Conservation (phyloP, 2,113 vertebrate genomes). For the Peromyscus maniculatus region DNA sequence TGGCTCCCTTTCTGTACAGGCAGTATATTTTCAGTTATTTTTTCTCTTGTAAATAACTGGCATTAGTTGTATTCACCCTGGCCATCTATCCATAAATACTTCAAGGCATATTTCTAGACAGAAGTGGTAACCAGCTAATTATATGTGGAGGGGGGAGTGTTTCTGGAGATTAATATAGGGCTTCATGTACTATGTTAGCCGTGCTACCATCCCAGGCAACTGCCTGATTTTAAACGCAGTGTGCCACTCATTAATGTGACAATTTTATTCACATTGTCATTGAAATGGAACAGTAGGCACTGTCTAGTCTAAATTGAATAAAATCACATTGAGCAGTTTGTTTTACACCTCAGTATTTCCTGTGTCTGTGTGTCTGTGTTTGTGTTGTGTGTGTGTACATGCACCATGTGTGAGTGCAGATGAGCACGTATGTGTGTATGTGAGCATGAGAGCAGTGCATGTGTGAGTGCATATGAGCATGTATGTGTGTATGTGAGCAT, state of each 20-base stretch:
- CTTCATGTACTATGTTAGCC: too few relatives aligned
- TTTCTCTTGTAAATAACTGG: background rate
- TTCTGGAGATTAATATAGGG: background rate
- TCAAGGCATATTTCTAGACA: background rate
- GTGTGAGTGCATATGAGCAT: too few relatives aligned
- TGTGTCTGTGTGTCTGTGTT: background rate
- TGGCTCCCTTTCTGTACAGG: background rate
- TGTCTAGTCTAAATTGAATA: constrained; percentile 37
- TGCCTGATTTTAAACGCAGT: constrained; percentile 16
- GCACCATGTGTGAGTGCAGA: background rate
- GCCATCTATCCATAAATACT: background rate
- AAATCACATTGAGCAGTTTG: background rate
- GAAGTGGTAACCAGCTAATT: too few relatives aligned
- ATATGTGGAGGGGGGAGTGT: too few relatives aligned
- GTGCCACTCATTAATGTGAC: background rate
- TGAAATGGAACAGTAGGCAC: background rate
- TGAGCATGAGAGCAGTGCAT: background rate
- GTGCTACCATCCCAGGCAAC: background rate
- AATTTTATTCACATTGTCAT: background rate
- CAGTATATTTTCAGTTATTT: background rate
- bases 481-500: background rate
- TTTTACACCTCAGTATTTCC: background rate
- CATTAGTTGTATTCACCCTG: background rate
- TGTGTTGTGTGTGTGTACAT: background rate
- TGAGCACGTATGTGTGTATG: background rate